Conservation (phyloP, 2,888 invertebrate species). For the Aproaerema taeniolella region DNA sequence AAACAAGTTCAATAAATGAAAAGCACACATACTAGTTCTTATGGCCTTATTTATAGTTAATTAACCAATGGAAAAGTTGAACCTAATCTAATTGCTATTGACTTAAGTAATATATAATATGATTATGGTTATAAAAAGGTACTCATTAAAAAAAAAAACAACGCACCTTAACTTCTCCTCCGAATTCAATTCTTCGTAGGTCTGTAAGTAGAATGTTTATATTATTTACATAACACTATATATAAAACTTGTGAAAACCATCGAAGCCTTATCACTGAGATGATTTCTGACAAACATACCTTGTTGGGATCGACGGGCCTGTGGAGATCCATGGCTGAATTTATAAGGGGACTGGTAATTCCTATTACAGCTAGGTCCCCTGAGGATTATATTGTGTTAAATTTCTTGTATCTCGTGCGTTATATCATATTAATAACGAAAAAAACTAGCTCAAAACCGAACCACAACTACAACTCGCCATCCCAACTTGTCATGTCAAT, state of each 20-base stretch:
- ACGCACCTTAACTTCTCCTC: slow-evolving; percentile 86
- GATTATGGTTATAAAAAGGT: slow-evolving; percentile 4
- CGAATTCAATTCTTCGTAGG: slow-evolving; percentile 83
- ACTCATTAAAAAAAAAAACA: neutral
- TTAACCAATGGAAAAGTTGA: neutral
- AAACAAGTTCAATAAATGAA: neutral
- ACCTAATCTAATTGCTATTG: neutral
- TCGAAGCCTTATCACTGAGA: slow-evolving; percentile 19
- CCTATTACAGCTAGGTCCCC: no score
- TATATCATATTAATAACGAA: no score
- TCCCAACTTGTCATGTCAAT: no score
- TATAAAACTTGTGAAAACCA: slow-evolving; percentile 15
- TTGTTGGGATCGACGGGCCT: slow-evolving; percentile 68
- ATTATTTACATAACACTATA: slow-evolving; percentile 19
- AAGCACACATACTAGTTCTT: neutral
- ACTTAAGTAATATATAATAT: neutral
- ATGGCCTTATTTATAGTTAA: neutral
- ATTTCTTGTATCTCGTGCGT: no score
- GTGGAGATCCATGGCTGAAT: slow-evolving; percentile 73
- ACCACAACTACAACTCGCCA: no score
- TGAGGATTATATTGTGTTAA: no score
- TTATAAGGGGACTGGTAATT: no score
- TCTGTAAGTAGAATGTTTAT: slow-evolving; percentile 77
- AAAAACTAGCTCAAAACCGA: no score
- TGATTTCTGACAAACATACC: slow-evolving; percentile 33